A percentile compares a stretch with the other conserved stretches of the same genome.
Evolutionary conservation across 2,113 vertebrate species (phyloP).

Genomic region (Orcinus orca): DNA sequence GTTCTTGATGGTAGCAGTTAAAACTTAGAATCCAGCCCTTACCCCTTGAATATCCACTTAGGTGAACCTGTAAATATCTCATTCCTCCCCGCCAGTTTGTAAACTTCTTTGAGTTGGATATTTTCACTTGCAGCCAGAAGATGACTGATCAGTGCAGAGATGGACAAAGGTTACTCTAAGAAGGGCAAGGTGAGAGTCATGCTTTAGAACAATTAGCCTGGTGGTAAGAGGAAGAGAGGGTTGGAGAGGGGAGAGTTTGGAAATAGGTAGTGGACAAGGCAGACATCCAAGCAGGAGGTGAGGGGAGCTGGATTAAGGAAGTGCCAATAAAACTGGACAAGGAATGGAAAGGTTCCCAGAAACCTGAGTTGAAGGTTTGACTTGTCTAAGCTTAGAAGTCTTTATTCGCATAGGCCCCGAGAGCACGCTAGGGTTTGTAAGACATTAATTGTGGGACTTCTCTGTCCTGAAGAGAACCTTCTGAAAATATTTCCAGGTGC

Average conservation of each 20-base stretch:
- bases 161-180: fast-evolving
- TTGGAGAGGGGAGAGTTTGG: not conserved
- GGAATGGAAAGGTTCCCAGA: not conserved
- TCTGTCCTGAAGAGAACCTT: not conserved
- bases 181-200: not conserved
- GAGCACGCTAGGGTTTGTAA: not conserved
- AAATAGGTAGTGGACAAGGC: not conserved
- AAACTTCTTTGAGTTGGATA: not conserved
- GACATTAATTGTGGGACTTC: not conserved
- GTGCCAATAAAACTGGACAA: not conserved
- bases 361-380: not conserved
- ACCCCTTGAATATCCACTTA: not conserved
- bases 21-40: not conserved
- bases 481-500: not conserved
- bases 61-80: fast-evolving
- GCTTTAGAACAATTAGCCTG: not conserved
- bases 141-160: not conserved
- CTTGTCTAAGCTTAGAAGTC: not conserved
- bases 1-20: not conserved
- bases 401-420: not conserved
- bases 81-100: not conserved
- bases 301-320: not conserved
- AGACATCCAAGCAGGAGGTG: not conserved
- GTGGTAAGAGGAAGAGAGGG: not conserved
- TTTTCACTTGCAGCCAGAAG: not conserved